phyloP scores from a whole-genome alignment of 2,888 invertebrate genomes.

The Drosophila siamana region DNA sequence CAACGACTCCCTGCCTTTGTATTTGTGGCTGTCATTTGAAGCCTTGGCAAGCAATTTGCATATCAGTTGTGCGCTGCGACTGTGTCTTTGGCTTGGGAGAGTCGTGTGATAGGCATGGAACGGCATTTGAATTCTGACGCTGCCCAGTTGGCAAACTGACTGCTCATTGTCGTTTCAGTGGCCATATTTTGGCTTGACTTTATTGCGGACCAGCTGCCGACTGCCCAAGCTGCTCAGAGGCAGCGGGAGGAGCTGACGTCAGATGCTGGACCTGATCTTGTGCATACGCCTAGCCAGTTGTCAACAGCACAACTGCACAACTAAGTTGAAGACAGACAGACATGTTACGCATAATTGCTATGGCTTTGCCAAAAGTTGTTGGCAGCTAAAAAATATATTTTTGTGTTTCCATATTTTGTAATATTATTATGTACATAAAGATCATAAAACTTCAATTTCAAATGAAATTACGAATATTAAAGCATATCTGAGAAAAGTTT shows the following conservation, averaged over 20 bases:
- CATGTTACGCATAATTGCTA: constrained; percentile 70
- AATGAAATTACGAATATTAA: too few relatives aligned
- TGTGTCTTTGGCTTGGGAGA: constrained; percentile 48
- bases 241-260: constrained; percentile 1
- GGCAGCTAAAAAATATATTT: background rate
- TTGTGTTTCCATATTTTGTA: too few relatives aligned
- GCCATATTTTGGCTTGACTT: constrained; percentile 73
- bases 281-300: constrained; percentile 35
- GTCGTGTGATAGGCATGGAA: constrained; percentile 68
- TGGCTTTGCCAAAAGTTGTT: background rate
- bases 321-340: constrained; percentile 29
- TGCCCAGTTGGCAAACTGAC: constrained; percentile 56
- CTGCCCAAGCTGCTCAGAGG: constrained; percentile 3
- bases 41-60: constrained; percentile 72
- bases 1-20: background rate
- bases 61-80: constrained; percentile 62
- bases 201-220: constrained; percentile 59
- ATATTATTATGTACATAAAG: too few relatives aligned
- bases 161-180: constrained; percentile 72
- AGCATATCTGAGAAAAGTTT: too few relatives aligned
- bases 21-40: constrained; percentile 62
- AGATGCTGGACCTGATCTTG: constrained; percentile 32
- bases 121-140: constrained; percentile 64
- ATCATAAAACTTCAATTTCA: too few relatives aligned
- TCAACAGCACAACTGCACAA: constrained; percentile 41